A percentile compares a stretch with the other conserved stretches of the same genome.
Conservation (phyloP, 2,888 invertebrate species). For the Cerceris ruficornis region DNA sequence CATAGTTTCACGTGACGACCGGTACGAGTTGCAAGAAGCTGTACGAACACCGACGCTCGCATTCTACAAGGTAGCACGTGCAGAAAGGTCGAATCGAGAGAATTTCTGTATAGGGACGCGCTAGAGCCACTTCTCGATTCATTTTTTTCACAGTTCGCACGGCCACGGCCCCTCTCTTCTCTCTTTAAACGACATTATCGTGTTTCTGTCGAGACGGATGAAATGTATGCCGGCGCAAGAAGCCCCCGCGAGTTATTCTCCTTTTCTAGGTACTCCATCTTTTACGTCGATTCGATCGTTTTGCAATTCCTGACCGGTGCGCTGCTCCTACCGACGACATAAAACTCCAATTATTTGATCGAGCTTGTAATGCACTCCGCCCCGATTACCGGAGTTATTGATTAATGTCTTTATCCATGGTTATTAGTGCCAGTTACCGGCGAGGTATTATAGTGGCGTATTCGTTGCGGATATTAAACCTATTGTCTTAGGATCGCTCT, state of each 20-base stretch:
- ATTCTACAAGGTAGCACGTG: slow-evolving; percentile 25
- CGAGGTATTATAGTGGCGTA: slow-evolving; percentile 1
- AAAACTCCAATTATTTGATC: slow-evolving; percentile 24
- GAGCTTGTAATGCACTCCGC: slow-evolving; percentile 14
- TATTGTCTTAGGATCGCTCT: background rate
- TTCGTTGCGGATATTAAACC: slow-evolving; percentile 19
- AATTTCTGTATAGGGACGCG: slow-evolving; percentile 28
- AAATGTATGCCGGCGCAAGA: slow-evolving; percentile 24
- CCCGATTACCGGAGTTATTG: slow-evolving; percentile 6
- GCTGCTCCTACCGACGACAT: slow-evolving; percentile 16
- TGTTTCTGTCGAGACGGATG: slow-evolving; percentile 9
- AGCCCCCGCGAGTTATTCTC: background rate
- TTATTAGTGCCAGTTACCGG: slow-evolving; percentile 7
- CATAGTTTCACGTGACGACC: slow-evolving; percentile 49
- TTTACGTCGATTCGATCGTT: slow-evolving; percentile 19
- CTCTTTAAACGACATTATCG: slow-evolving; percentile 9
- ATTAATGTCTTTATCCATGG: slow-evolving; percentile 39
- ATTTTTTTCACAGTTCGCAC: background rate
- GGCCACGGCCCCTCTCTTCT: background rate
- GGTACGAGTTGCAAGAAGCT: slow-evolving; percentile 17
- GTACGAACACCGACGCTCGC: slow-evolving; percentile 9
- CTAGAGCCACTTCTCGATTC: background rate
- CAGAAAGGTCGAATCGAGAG: slow-evolving; percentile 10
- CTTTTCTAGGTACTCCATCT: background rate
- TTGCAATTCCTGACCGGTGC: slow-evolving; percentile 19